Conservation (phyloP, 2,113 vertebrate species). For the Motacilla tschutschensis region DNA sequence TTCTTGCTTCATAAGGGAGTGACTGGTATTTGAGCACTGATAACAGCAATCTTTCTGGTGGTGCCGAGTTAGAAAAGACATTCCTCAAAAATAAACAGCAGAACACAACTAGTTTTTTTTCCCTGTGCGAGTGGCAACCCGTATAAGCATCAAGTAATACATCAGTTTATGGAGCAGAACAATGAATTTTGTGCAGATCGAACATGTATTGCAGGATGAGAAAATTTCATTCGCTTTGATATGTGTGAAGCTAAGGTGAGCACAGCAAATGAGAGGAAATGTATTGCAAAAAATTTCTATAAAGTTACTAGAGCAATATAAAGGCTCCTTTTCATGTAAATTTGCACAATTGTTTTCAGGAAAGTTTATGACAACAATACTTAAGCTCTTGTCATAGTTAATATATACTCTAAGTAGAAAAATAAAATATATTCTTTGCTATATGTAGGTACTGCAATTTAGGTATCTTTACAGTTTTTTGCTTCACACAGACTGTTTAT, state of each 20-base stretch:
- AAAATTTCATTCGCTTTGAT: not conserved
- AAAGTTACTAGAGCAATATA: not conserved
- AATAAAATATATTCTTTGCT: not conserved
- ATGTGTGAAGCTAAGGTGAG: not conserved
- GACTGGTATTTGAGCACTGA: conserved; percentile 80
- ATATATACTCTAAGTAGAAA: not conserved
- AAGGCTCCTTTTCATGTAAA: not conserved
- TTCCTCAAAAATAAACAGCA: conserved; percentile 73
- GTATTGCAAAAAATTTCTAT: not conserved
- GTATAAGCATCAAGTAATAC: not conserved
- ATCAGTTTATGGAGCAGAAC: not conserved
- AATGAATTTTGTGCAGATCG: not conserved
- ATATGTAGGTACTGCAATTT: not conserved
- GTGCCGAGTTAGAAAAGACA: conserved; percentile 73
- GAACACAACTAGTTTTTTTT: conserved; percentile 9
- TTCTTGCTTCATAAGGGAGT: conserved; percentile 77
- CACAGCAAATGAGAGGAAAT: not conserved
- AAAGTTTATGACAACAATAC: not conserved
- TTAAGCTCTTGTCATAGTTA: not conserved
- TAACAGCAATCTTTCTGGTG: conserved; percentile 75
- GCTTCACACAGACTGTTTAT: not conserved
- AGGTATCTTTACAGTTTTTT: not conserved
- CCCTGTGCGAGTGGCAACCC: not conserved
- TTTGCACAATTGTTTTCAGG: not conserved
- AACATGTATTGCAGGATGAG: not conserved